phyloP scores from a whole-genome alignment of 1,140 invertebrate genomes.

The Ceratosolen solmsi region DNA sequence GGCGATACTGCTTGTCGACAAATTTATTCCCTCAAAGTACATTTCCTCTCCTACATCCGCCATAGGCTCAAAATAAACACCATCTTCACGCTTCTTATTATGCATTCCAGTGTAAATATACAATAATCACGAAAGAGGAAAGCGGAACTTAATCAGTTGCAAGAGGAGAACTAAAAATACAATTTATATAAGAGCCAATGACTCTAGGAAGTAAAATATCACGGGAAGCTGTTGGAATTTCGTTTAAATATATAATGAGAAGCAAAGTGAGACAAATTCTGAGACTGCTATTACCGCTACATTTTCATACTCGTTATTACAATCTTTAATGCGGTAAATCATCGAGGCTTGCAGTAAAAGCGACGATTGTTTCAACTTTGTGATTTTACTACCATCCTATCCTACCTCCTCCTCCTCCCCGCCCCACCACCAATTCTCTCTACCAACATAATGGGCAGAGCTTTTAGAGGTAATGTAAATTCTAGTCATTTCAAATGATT shows the following conservation, averaged over 20 bases:
- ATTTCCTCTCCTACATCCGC: neutral
- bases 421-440: too few species aligned
- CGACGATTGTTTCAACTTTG: too few species aligned
- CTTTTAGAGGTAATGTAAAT: too few species aligned
- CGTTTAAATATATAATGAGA: neutral
- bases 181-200: conserved; percentile 11
- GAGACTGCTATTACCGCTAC: too few species aligned
- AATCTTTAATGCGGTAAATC: too few species aligned
- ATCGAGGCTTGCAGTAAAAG: too few species aligned
- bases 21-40: neutral
- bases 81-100: neutral
- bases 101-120: neutral
- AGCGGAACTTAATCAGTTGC: neutral
- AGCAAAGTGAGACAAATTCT: too few species aligned
- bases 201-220: neutral
- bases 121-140: neutral
- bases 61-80: neutral
- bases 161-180: neutral
- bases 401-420: too few species aligned
- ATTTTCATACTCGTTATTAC: too few species aligned
- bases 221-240: neutral
- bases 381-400: too few species aligned
- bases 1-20: neutral
- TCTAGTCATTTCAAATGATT: too few species aligned
- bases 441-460: too few species aligned